Evolutionary conservation across 2,888 invertebrate species (phyloP), one percentile per base, ranked within the genome.

Genomic region (Bugula neritina): DNA sequence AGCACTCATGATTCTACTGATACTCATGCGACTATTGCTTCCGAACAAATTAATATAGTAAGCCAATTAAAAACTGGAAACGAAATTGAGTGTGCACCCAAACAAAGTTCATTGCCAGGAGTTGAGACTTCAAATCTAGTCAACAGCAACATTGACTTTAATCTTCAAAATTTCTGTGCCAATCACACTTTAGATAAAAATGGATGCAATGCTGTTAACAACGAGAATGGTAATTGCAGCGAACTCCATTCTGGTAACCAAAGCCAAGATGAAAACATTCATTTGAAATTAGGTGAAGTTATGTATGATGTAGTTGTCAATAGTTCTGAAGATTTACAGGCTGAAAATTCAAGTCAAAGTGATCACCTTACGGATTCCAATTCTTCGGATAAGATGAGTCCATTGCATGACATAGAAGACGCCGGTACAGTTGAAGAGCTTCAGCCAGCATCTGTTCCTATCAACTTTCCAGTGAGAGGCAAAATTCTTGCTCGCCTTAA

Each of bases 341-440:
- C 17, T 5, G 10, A 43, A 5, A 43, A 43, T 43, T 5, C 5
- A 43, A 43, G 17, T 43, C 43, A 27, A 10, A 63, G 63, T 63
- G 63, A 63, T 27, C 63, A 31, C 31, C 63, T 63, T 29, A 63
- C 63, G 5, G 63, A 63, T 31, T 63, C 63, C 2, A 63, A 63
- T 31, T 63, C 63, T 31, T 63, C 63, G 2, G 63, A 63, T 10
- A 63, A 63, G 31, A 29, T 63, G 63, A 63, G 63, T 31, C 31
- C 63, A 13, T n/a, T 31, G 2, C 27, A 29, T 63, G 63, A 63
- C 21, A 29, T 17, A 10, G 13, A 21, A 2, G 63, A 29, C 5
- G 5, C 2, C 13, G 63, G 31, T 34, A n/a, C 5, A 2, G 27
- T 29, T 13, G 27, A 25, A 13, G 55, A 55, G 5, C 3, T 25